Base-by-base conservation (phyloP, 2,797 vertebrate species). In the Dermochelys coriacea region DNA sequence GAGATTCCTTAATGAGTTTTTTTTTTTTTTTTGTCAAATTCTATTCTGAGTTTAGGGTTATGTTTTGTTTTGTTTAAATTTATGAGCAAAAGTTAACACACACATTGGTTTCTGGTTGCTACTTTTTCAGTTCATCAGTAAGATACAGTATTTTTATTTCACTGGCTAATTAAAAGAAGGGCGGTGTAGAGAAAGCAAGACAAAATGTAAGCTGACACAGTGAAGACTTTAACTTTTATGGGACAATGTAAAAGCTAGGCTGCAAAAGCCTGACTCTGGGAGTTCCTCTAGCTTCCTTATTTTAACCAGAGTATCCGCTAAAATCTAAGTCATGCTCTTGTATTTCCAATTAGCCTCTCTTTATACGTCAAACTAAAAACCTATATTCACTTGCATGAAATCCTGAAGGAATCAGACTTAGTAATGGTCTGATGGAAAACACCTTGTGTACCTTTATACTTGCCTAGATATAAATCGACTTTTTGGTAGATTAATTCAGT, bases 221-320 rank as follows among this genome's bases (percentile, higher is more conserved):
- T 54, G 11, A 68, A 84, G 8, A 47, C 78, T 89, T 50, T 25
- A 88, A 81, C 6, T 4, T 45, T 90, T 85, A 41, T 37, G 37
- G 34, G 5, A 3, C 5, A 0, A 7, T 27, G n/a, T 80, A 34
- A 84, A 90, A 71, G 6, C 3, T 81, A 9, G 47, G 29, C 34
- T 77, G 41, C 34, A 87, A 87, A 79, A 27, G 50, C 29, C 2
- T 0, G 25, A 45, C 34, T 12, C 21, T 29, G n/a, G 93, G 25
- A 87, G 91, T 90, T 71, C 71, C 41, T 87, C 52, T 61, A 49
- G 15, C 57, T 96, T 91, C 84, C 15, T 34, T 55, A 47, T 85
- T 59, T 19, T 37, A 80, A 85, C 16, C 16, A 86, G 34, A 55
- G 52, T 49, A 75, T 64, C 11, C 10, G 23, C n/a, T 82, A 23